A percentile compares a stretch with the other conserved stretches of the same genome.
Conservation (phyloP, 2,888 invertebrate genomes). For the Rhagophthalmus giganteus region DNA sequence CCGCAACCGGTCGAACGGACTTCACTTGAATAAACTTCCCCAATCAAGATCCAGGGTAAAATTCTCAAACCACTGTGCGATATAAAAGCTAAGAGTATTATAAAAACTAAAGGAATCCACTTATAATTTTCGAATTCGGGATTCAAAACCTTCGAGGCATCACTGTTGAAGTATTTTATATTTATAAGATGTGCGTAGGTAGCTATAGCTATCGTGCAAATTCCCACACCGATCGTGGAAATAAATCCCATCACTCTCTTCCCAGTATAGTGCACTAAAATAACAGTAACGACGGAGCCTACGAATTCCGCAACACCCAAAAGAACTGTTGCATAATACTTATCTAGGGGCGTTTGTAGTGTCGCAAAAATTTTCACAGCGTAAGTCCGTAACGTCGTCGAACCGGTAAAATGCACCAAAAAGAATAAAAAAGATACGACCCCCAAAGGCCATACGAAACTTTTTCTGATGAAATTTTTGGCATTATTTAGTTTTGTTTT, state of each 20-base stretch:
- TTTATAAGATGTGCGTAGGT: slow-evolving; percentile 56
- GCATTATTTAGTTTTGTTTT: slow-evolving; percentile 40
- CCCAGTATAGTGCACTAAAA: slow-evolving; percentile 71
- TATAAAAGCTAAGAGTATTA: slow-evolving; percentile 69
- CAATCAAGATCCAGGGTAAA: slow-evolving; percentile 78
- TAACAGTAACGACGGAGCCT: slow-evolving; percentile 68
- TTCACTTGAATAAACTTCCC: slow-evolving; percentile 73
- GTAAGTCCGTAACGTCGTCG: slow-evolving; percentile 72
- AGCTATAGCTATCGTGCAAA: slow-evolving; percentile 66
- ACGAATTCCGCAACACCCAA: slow-evolving; percentile 71
- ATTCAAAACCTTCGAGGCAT: slow-evolving; percentile 1
- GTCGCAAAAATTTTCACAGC: slow-evolving; percentile 74
- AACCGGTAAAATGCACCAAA: slow-evolving; percentile 74
- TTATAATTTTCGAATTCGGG: slow-evolving; percentile 15
- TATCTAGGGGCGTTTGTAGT: slow-evolving; percentile 72
- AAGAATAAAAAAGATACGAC: slow-evolving; percentile 71
- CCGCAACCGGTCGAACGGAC: slow-evolving; percentile 74
- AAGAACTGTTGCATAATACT: slow-evolving; percentile 74
- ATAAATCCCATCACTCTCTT: slow-evolving; percentile 70
- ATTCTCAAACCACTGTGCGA: slow-evolving; percentile 71
- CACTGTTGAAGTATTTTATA: slow-evolving; percentile 24
- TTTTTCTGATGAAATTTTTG: slow-evolving; percentile 59
- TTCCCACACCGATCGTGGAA: slow-evolving; percentile 67
- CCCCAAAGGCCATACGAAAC: slow-evolving; percentile 70
- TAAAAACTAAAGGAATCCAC: slow-evolving; percentile 70